Base-by-base conservation (phyloP, 2,888 invertebrate species). In the Gnatocerus cornutus region DNA sequence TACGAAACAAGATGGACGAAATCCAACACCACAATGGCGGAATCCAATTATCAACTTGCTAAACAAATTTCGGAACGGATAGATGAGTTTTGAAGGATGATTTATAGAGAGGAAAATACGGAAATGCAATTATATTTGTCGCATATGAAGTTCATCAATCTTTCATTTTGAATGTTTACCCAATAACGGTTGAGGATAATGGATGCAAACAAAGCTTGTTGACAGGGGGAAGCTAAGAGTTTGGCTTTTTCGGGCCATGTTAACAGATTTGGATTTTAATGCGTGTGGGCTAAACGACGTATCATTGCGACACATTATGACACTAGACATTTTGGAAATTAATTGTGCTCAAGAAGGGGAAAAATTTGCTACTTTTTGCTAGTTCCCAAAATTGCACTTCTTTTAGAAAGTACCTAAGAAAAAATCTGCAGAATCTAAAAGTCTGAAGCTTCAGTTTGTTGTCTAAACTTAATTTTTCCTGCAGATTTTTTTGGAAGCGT, bases 61-160 rank as follows among this genome's bases (percentile, higher is more conserved):
- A n/a, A 37, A 37, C 6, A 10, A 10, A 37, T n/a, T 37, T 37
- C 37, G 6, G 1, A 13, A 12, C 48, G 21, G 21, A 14, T 13
- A 21, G 21, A 48, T 13, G 16, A 14, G 8, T 10, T 21, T 21
- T 21, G 21, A 21, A 21, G 21, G 21, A 10, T 50, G 50, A 50
- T 50, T 50, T 50, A 50, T 50, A 12, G 13, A 21, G 50, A 48
- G 16, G 21, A 48, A 50, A 50, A 29, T 10, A 10, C 50, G 29
- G 21, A 55, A 55, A 37, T 55, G 55, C 39, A 55, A 39, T 55
- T 55, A 37, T 30, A 50, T 21, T 50, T 50, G 50, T 27, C 29
- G 50, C 50, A 50, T 50, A 50, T 50, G 16, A 27, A 50, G 29
- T 14, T 27, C 50, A 50, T 50, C 50, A 50, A 50, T 50, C 50